These are phyloP conservation scores for Steatornis caripensis DNA, from an alignment of 2,113 vertebrate genomes.

Conservation along the genomic window DNA sequence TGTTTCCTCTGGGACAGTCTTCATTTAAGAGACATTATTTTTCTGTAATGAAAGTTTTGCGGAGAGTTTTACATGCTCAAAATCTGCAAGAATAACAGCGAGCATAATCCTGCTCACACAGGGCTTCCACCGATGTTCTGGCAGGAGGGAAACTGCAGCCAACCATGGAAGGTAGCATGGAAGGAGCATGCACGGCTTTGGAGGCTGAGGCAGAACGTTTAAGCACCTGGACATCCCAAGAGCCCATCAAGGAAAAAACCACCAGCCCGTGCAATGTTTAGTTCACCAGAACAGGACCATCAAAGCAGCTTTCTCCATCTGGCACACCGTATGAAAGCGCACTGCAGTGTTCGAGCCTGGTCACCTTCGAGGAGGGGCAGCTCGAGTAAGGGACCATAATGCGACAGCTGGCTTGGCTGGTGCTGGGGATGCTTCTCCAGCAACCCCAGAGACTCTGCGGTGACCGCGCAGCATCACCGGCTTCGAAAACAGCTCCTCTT, in stretches of 20 bases:
- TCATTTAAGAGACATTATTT: neutral
- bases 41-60: neutral
- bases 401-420: neutral
- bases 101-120: neutral
- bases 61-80: neutral
- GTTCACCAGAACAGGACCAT: neutral
- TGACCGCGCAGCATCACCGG: neutral
- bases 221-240: neutral
- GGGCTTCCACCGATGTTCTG: neutral
- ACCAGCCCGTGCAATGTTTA: neutral
- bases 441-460: neutral
- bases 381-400: neutral
- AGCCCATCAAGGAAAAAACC: neutral
- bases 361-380: neutral
- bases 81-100: neutral
- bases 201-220: neutral
- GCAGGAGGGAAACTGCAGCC: neutral
- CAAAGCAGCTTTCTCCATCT: neutral
- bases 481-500: neutral
- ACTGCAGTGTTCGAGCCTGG: fast-evolving
- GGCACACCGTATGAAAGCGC: neutral
- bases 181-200: neutral
- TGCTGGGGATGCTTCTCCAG: neutral
- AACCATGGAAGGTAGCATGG: fast-evolving
- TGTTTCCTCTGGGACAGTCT: neutral